Conservation (phyloP, 1,140 invertebrate species). For the Drosophila saltans region DNA sequence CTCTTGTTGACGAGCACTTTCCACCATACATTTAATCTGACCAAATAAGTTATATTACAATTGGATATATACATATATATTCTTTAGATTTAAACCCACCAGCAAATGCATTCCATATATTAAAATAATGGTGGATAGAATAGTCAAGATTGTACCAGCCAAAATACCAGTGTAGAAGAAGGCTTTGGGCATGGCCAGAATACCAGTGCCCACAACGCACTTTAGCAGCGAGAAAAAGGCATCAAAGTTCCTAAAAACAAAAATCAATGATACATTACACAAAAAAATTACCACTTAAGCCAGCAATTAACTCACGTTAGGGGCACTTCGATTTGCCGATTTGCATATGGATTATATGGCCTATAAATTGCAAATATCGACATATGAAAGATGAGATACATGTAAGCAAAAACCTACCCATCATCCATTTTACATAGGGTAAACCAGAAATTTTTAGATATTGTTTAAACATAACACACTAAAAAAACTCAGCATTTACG, state of each 20-base stretch:
- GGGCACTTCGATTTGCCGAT: conserved; percentile 26
- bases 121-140: neutral
- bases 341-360: conserved; percentile 35
- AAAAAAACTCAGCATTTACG: no score
- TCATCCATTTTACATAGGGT: neutral
- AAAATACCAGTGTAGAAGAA: conserved; percentile 32
- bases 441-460: neutral
- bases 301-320: conserved; percentile 27
- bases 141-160: conserved; percentile 24
- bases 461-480: no score
- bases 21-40: conserved; percentile 36
- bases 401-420: neutral
- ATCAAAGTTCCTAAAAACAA: conserved; percentile 14
- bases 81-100: conserved; percentile 7
- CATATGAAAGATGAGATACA: no score
- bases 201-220: conserved; percentile 44
- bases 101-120: conserved; percentile 49
- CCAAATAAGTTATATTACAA: neutral
- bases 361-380: neutral
- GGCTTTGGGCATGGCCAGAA: conserved; percentile 44
- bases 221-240: conserved; percentile 37
- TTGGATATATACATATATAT: no score
- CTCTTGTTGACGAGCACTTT: conserved; percentile 31
- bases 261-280: neutral
- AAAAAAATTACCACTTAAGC: neutral